Evolutionary conservation across 2,797 vertebrate genomes (phyloP), one percentile per base, ranked within the genome.

Genomic region (Gambelia wislizenii): DNA sequence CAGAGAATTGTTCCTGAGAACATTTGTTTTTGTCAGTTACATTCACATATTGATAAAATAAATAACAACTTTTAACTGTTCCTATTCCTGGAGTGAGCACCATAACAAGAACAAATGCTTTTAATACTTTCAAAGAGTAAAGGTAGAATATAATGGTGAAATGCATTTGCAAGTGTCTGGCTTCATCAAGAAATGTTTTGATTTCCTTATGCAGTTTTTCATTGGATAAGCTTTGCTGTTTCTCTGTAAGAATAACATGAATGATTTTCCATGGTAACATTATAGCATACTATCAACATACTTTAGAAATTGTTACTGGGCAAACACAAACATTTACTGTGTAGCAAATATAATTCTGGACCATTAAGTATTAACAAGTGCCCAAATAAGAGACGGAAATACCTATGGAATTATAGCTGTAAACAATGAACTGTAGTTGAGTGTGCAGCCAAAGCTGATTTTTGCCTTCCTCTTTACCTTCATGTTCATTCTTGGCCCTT

Each of bases 1-100:
- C 47, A 79, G 77, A 72, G 82, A 91, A 92, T 91, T 90, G 42
- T 86, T 91, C 81, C 56, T 80, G 39, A 92, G 87, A 90, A 20
- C 39, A 52, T 1, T 42, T 6, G 2, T 0, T 10, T 44, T 1
- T 6, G 2, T 86, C 69, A 36, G 67, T 82, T 54, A 36, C 54
- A 44, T 74, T 47, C 79, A 25, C 69, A 75, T 18, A 75, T 36
- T n/a, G 79, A 25, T 82, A 82, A 82, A 87, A 64, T 61, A 82
- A 74, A 80, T 4, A n/a, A 33, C 30, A 72, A 6, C 30, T 33
- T 79, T 13, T 78, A 39, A 20, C n/a, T 56, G 39, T 81, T 20
- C 49, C 25, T 12, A 44, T 72, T 36, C 49, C 27, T 78, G 6
- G 33, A 78, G 49, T 78, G 42, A 67, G 9, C 79, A 70, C 14